Base-by-base conservation (phyloP, 1,140 invertebrate species). In the Drosophila guanche region DNA sequence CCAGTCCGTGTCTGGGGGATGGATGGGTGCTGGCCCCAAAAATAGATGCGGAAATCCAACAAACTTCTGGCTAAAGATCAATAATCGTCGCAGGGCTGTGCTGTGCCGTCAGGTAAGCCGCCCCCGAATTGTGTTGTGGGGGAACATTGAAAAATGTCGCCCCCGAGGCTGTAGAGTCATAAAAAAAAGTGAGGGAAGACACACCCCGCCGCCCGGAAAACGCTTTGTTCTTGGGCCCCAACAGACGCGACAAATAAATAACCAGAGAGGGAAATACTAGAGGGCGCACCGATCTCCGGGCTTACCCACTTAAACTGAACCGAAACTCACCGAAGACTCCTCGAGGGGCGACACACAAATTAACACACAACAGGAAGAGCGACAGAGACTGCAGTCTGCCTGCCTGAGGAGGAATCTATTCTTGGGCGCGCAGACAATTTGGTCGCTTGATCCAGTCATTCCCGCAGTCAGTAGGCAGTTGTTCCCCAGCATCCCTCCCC, bases 231-330 rank as follows among this genome's bases (percentile, higher is more conserved):
- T 63, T 65, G 51, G 22, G 14, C 48, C 23, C 20, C 48, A 60
- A 61, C 83, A 88, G 84, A 88, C 83, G 75, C 84, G 72, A 47
- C 84, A 88, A 89, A 88, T 88, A 88, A 88, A 88, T 88, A 79
- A 88, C 83, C 33, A 37, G 3, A 37, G 10, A 20, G 46, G 54
- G 75, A 66, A 73, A 65, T 62, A 46, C 56, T 33, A 8, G n/a
- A 33, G 41, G 42, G 7, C 16, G 33, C 40, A 27, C 58, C 57
- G 52, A 55, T 55, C 37, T 6, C n/a, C 5, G 42, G 7, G 4
- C 33, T 37, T 40, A 23, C 33, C 43, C 66, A 69, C 65, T 68
- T 68, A 55, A 23, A 33, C 43, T 33, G 50, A 37, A 37, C 10
- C 33, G 33, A 25, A 22, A 43, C 22, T 6, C 42, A 25, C 52